Percentiles rank a stretch among this genome's conserved stretches.
Evolutionary conservation across 2,888 invertebrate species (phyloP).

Genomic region (Apocheima hispidaria): DNA sequence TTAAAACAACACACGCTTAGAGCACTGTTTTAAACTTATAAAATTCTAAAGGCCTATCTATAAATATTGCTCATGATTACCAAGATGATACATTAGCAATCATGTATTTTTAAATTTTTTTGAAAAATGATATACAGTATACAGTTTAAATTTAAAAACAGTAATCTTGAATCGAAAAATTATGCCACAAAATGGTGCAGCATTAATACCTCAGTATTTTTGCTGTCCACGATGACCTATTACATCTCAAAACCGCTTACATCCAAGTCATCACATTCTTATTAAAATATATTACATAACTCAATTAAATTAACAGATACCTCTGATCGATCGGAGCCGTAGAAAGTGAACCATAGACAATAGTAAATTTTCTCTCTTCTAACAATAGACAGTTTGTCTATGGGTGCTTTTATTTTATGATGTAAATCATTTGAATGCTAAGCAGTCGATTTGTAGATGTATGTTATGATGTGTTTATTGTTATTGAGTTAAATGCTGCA

Average conservation of each 20-base stretch:
- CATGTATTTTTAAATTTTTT: too few relatives aligned
- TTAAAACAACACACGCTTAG: too few relatives aligned
- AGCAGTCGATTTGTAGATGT: constrained; percentile 10
- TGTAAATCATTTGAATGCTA: constrained; percentile 19
- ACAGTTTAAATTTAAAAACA: too few relatives aligned
- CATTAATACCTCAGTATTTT: too few relatives aligned
- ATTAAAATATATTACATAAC: constrained; percentile 20
- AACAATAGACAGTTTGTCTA: constrained; percentile 39
- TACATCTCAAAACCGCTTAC: not conserved
- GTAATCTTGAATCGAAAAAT: too few relatives aligned
- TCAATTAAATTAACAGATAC: constrained; percentile 22
- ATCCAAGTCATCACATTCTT: constrained; percentile 7
- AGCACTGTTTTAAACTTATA: too few relatives aligned
- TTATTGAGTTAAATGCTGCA: too few relatives aligned
- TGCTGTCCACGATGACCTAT: not conserved
- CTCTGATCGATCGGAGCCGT: constrained; percentile 25
- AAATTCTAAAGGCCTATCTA: too few relatives aligned
- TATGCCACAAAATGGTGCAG: too few relatives aligned
- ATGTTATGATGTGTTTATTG: not conserved
- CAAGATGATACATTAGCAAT: too few relatives aligned
- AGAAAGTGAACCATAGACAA: constrained; percentile 44
- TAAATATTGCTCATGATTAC: too few relatives aligned
- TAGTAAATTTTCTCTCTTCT: constrained; percentile 39
- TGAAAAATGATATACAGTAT: too few relatives aligned
- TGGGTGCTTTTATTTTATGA: constrained; percentile 15